Base-by-base conservation (phyloP, 2,113 vertebrate species). In the Colius striatus region DNA sequence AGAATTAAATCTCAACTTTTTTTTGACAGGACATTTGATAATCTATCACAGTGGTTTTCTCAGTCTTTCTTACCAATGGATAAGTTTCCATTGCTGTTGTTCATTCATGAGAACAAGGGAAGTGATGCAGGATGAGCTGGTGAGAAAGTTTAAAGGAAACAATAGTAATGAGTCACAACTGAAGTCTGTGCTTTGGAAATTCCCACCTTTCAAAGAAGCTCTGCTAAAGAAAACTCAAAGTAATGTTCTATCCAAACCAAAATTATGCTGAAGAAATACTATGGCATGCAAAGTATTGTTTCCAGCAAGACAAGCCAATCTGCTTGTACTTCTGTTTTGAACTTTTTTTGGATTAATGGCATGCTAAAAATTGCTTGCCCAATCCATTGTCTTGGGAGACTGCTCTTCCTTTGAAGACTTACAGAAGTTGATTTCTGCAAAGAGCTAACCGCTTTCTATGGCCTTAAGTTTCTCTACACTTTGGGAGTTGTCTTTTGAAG, bases 81-180 rank as follows among this genome's bases (percentile, higher is more conserved):
- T 75, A 45, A 55, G 50, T 96, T 96, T 96, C 96, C 97, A 94
- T 89, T 83, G 34, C 77, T 79, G 72, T 81, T 92, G 90, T 89
- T 96, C 73, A 95, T 97, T 97, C 97, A 97, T 97, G 97, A 97
- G 97, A 97, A 98, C 80, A 98, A 95, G 96, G 98, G 98, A 98
- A 98, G 90, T 84, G 92, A 71, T 70, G 84, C 97, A 95, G 95
- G 95, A 96, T 95, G 96, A 96, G 95, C 80, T 96, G 97, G 95
- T 96, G 97, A 98, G 98, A 98, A 98, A 97, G 95, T 92, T 92
- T 91, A 86, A 82, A 97, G 96, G 95, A 96, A 98, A 98, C 97
- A 98, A 98, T 98, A 94, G 96, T 95, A 90, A 73, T 98, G 97
- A 98, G 94, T 98, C 98, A 98, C 61, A 68, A 62, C 91, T 93